phyloP scores from a whole-genome alignment of 2,797 vertebrate species.

The Denticeps clupeoides region DNA sequence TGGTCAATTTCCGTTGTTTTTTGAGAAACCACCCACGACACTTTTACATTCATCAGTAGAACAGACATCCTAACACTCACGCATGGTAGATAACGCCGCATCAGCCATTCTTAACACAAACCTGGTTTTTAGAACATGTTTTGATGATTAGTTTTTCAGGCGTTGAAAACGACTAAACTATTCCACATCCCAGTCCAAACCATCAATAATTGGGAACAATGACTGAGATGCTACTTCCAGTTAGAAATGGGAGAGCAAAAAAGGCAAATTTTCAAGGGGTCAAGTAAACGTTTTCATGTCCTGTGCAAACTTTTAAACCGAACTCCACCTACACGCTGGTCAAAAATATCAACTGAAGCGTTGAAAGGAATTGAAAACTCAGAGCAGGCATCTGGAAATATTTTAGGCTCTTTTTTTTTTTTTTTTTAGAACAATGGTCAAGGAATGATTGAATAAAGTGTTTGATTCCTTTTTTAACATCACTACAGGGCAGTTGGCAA shows the following conservation, averaged over 20 bases:
- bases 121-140: no score
- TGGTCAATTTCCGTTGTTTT: neutral
- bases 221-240: no score
- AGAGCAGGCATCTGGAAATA: constrained; percentile 36
- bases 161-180: neutral
- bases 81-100: neutral
- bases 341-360: constrained; percentile 19
- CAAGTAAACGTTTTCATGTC: no score
- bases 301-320: no score
- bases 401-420: constrained; percentile 59
- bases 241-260: no score
- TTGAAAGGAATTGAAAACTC: constrained; percentile 19
- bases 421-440: constrained; percentile 40
- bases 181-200: neutral
- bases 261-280: no score
- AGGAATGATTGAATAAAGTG: constrained; percentile 19
- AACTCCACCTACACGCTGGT: constrained; percentile 18
- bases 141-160: neutral
- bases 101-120: neutral
- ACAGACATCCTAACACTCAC: neutral
- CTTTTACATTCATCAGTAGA: constrained; percentile 18
- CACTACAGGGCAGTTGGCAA: constrained; percentile 23
- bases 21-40: constrained; percentile 6
- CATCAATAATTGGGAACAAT: no score
- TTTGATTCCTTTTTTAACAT: constrained; percentile 17